phyloP scores from a whole-genome alignment of 2,113 vertebrate species.

The Ovibos moschatus region DNA sequence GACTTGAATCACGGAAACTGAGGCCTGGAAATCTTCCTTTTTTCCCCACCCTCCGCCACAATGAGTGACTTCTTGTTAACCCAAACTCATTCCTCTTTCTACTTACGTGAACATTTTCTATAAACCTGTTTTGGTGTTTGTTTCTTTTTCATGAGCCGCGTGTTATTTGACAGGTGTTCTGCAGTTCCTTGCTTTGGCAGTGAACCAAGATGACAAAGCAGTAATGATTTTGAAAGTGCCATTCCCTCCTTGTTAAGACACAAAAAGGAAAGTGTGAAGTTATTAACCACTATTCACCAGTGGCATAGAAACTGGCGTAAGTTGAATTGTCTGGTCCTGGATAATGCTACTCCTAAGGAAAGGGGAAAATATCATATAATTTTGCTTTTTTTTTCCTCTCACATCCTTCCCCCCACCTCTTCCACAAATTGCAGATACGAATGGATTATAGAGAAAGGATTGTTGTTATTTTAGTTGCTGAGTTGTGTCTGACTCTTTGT shows the following conservation, averaged over 20 bases:
- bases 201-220: conserved; percentile 79
- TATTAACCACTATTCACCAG: conserved; percentile 73
- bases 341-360: conserved; percentile 22
- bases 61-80: conserved; percentile 56
- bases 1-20: conserved; percentile 1
- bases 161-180: conserved; percentile 81
- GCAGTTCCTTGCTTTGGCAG: conserved; percentile 75
- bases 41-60: conserved; percentile 5
- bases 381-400: neutral
- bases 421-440: conserved; percentile 16
- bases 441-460: conserved; percentile 31
- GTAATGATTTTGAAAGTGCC: conserved; percentile 78
- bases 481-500: neutral
- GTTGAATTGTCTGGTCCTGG: conserved; percentile 71
- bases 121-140: conserved; percentile 54
- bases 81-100: conserved; percentile 32
- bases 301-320: conserved; percentile 66
- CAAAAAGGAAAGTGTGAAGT: conserved; percentile 77
- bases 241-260: conserved; percentile 75
- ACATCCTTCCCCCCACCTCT: neutral
- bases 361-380: neutral
- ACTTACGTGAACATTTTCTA: conserved; percentile 44
- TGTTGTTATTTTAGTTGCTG: neutral
- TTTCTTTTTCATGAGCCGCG: conserved; percentile 64
- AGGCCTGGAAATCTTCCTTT: conserved; percentile 50